Conservation (phyloP, 2,113 vertebrate genomes). For the Oceanodroma tethys region DNA sequence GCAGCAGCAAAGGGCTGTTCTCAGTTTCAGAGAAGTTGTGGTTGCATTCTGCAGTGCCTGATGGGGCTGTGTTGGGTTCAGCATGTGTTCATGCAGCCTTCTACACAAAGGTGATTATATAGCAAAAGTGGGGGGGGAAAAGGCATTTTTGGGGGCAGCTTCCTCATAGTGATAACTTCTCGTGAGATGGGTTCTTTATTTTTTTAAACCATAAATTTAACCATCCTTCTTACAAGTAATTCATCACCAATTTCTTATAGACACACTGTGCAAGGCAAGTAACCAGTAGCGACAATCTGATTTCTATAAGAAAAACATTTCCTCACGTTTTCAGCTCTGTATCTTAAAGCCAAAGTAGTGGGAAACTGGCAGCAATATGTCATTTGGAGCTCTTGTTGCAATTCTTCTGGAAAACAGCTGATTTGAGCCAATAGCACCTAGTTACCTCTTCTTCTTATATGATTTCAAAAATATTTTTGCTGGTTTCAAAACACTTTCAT, state of each 20-base stretch:
- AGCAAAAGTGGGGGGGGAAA: background rate
- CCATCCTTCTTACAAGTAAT: background rate
- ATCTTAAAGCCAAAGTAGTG: background rate
- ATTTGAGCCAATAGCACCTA: background rate
- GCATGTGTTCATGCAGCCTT: background rate
- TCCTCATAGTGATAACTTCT: background rate
- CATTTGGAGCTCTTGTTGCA: background rate
- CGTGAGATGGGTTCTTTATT: background rate
- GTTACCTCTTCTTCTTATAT: background rate
- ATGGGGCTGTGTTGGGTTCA: background rate
- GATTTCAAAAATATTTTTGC: background rate
- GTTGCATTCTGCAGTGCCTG: background rate
- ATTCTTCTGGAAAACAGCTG: background rate
- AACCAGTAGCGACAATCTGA: accelerated
- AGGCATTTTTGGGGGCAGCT: background rate
- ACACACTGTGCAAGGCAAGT: background rate
- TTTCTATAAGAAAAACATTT: background rate
- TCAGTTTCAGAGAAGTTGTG: background rate
- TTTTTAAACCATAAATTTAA: background rate
- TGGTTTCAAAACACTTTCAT: background rate
- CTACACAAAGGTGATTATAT: background rate
- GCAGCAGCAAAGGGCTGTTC: background rate
- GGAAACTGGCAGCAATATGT: background rate
- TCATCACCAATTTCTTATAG: background rate
- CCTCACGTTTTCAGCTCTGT: background rate